Evolutionary conservation across 2,797 vertebrate genomes (phyloP).

Genomic region (Enteromius mattozi): DNA sequence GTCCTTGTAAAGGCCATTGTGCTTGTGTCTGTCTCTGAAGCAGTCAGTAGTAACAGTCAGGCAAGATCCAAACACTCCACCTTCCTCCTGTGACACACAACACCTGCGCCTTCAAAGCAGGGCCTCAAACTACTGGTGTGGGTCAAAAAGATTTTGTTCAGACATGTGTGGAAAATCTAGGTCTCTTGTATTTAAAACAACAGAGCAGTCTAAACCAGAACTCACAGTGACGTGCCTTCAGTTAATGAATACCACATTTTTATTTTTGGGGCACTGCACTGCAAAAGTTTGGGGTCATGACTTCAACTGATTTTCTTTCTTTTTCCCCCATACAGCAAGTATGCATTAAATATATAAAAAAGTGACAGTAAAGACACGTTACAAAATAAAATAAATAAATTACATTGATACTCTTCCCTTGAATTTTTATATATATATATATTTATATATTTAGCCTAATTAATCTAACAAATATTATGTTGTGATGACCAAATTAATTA

Average conservation of each 20-base stretch:
- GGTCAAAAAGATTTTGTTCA: slow-evolving; percentile 6
- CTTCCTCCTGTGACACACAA: slow-evolving; percentile 6
- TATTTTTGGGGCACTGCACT: background rate
- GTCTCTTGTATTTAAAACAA: background rate
- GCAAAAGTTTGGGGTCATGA: background rate
- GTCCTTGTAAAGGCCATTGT: slow-evolving; percentile 43
- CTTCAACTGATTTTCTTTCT: background rate
- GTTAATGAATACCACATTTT: background rate
- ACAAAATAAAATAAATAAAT: background rate
- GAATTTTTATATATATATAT: too few species aligned
- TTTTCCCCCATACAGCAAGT: background rate
- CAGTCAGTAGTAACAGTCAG: slow-evolving; percentile 13
- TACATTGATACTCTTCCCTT: too few species aligned
- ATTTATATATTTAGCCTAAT: too few species aligned
- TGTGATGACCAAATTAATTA: background rate
- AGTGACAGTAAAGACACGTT: background rate
- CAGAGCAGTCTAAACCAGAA: background rate
- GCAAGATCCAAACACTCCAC: background rate
- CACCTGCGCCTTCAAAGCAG: background rate
- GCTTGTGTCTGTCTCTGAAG: slow-evolving; percentile 23
- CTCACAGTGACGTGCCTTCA: background rate
- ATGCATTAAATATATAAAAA: background rate
- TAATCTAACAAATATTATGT: background rate
- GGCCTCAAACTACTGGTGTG: background rate
- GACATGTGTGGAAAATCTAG: background rate